Percentiles rank a stretch among this genome's conserved stretches.
phyloP scores from a whole-genome alignment of 2,888 invertebrate species.

The Palloptera scutellata region DNA sequence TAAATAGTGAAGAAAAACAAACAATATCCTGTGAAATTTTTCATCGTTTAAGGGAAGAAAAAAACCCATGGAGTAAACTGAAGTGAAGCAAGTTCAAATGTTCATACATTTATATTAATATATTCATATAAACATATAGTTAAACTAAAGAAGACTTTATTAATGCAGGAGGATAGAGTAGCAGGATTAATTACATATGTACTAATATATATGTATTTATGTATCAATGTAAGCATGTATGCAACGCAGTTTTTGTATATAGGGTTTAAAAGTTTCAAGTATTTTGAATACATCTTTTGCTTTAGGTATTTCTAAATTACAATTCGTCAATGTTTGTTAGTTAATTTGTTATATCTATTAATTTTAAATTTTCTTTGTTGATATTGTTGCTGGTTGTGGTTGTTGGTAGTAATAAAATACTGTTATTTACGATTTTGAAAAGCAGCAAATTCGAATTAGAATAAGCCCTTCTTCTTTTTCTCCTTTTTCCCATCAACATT shows the following conservation, averaged over 20 bases:
- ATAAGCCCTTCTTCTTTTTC: conserved; percentile 60
- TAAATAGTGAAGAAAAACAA: too few species aligned
- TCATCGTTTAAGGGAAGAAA: too few species aligned
- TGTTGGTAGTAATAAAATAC: conserved; percentile 22
- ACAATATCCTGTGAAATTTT: too few species aligned
- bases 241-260: conserved; percentile 14
- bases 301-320: conserved; percentile 34
- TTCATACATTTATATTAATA: neutral
- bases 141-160: conserved; percentile 60
- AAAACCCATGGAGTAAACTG: too few species aligned
- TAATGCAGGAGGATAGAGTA: conserved; percentile 53
- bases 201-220: conserved; percentile 43
- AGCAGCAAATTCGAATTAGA: conserved; percentile 48
- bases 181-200: conserved; percentile 1
- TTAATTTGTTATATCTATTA: neutral
- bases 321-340: conserved; percentile 28
- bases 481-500: conserved; percentile 60
- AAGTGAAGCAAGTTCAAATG: neutral
- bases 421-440: conserved; percentile 19
- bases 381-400: conserved; percentile 20
- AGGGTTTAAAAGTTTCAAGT: conserved; percentile 1
- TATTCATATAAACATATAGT: conserved; percentile 23
- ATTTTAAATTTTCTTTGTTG: conserved; percentile 23
- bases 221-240: conserved; percentile 25
- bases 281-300: conserved; percentile 32